A percentile compares a stretch with the other conserved stretches of the same genome.
Evolutionary conservation across 1,140 invertebrate genomes (phyloP).

Genomic region (Hyposmocoma kahamanoa): DNA sequence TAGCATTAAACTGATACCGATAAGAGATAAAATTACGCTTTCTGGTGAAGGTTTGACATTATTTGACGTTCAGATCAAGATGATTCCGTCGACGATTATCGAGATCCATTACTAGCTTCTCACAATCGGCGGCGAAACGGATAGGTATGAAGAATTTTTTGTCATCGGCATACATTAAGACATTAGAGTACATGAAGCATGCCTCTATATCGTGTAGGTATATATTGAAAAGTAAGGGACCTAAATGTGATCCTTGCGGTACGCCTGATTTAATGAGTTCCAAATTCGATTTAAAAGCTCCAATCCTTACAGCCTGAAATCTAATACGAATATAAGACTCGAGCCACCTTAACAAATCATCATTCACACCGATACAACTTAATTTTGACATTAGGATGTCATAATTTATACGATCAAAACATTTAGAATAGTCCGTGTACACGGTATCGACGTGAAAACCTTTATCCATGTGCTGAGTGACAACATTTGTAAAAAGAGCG

Average conservation of each 20-base stretch:
- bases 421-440: too few species aligned
- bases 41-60: too few species aligned
- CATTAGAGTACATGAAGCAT: neutral
- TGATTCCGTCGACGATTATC: too few species aligned
- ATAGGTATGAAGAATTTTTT: neutral
- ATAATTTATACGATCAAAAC: neutral
- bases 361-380: neutral
- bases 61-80: too few species aligned
- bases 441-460: neutral
- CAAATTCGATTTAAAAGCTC: too few species aligned
- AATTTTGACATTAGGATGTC: neutral
- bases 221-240: too few species aligned
- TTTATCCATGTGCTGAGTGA: neutral
- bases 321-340: neutral
- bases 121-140: too few species aligned
- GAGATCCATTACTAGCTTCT: too few species aligned
- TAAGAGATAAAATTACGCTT: too few species aligned
- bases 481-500: neutral
- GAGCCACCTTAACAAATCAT: neutral
- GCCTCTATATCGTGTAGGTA: too few species aligned
- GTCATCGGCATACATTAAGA: neutral
- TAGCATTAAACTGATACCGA: too few species aligned
- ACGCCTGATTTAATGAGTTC: neutral
- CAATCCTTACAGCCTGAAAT: neutral
- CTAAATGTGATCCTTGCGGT: neutral